Conservation (phyloP, 2,888 invertebrate species). For the Phengaris alcon region DNA sequence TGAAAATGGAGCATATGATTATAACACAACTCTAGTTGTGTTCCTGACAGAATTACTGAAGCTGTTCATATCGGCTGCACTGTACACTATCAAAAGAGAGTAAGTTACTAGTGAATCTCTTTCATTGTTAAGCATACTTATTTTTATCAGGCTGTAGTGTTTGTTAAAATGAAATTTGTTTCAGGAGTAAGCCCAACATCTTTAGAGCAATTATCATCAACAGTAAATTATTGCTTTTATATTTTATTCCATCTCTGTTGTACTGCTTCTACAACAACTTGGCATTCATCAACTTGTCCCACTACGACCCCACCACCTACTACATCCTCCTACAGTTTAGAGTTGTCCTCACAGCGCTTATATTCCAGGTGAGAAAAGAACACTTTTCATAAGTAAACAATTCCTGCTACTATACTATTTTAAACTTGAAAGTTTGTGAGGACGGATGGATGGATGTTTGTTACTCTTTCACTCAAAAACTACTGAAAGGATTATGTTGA, state of each 20-base stretch:
- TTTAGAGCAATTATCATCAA: constrained; percentile 79
- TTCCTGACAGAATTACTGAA: constrained; percentile 93
- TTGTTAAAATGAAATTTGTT: constrained; percentile 50
- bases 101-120: constrained; percentile 48
- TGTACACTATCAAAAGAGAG: constrained; percentile 83
- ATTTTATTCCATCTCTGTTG: constrained; percentile 93
- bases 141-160: constrained; percentile 36
- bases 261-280: constrained; percentile 98
- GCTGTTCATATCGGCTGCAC: constrained; percentile 83
- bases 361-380: constrained; percentile 86
- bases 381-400: neutral
- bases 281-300: constrained; percentile 92
- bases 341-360: constrained; percentile 93
- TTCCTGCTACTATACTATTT: neutral
- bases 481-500: too few species aligned
- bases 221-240: constrained; percentile 84
- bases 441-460: too few species aligned
- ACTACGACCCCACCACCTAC: constrained; percentile 97
- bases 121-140: constrained; percentile 7
- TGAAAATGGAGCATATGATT: constrained; percentile 88
- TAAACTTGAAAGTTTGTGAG: too few species aligned
- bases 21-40: constrained; percentile 93
- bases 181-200: constrained; percentile 81
- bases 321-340: constrained; percentile 93
- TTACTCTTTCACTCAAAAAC: too few species aligned